Base-by-base conservation (phyloP, 2,113 vertebrate genomes). In the Elachura formosa region DNA sequence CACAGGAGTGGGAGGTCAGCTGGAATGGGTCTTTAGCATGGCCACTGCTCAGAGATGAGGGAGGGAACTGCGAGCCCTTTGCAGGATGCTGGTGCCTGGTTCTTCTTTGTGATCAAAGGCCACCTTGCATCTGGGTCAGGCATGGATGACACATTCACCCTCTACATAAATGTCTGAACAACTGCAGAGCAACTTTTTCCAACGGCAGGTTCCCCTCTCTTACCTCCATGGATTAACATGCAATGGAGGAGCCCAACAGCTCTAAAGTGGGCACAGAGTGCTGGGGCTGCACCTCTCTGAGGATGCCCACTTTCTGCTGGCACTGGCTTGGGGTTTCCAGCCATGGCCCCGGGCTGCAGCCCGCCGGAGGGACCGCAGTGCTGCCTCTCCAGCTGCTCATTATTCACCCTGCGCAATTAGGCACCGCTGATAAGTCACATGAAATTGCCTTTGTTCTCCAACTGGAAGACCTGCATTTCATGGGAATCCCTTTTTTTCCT, bases 361-460 rank as follows among this genome's bases (percentile, higher is more conserved):
- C 58, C 5, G 13, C 46, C 1, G 5, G 79, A 96, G 92, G 94
- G 88, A 88, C 63, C 0, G 24, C 85, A 31, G 88, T 6, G 85
- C 92, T 63, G 79, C 91, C 80, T 92, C 89, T 62, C 92, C 0
- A 12, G n/a, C 89, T 87, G 95, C 93, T 96, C 90, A 96, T 97
- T 95, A 97, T 91, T 97, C 94, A 96, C 93, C 82, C 78, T 66
- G 82, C 1, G 23, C 91, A 96, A 96, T 96, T 96, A 96, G 78
- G 82, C 89, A 83, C 67, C 0, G 11, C 87, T 93, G 85, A 71
- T 94, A 95, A 97, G 93, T 74, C 91, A 92, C 75, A 78, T 0
- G 12, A 83, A 96, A 97, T 96, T 95, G 95, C 92, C 93, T 97
- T 96, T 96, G 95, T 96, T 95, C 96, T 96, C 87, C 72, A 90